Percentiles rank a stretch among this genome's conserved stretches.
These are phyloP conservation scores for Siderastrea radians DNA, from an alignment of 92 coral and sea anemone genomes.

Conservation along the genomic window DNA sequence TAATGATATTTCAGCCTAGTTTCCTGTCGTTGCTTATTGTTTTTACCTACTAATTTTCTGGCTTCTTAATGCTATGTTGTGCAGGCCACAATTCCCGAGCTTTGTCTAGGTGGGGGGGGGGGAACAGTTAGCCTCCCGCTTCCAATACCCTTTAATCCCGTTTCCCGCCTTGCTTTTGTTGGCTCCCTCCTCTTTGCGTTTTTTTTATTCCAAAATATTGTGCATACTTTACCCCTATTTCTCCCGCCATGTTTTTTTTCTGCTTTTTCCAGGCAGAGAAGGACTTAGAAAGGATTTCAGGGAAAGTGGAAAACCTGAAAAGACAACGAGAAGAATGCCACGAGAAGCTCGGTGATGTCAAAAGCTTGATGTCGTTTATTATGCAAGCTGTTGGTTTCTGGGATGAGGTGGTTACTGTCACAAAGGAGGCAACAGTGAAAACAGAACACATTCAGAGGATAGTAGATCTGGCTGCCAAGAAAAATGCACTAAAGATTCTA, in stretches of 20 bases:
- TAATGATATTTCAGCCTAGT: no score
- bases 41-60: no score
- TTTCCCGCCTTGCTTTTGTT: no score
- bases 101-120: no score
- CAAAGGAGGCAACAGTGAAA: conserved; percentile 41
- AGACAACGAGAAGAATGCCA: conserved; percentile 37
- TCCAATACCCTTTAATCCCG: no score
- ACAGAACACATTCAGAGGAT: conserved; percentile 60
- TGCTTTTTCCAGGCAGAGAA: conserved; percentile 19
- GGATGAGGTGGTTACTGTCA: conserved; percentile 34
- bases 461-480: conserved; percentile 52
- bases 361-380: conserved; percentile 32
- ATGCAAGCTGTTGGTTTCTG: conserved; percentile 57
- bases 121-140: no score
- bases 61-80: no score
- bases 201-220: no score
- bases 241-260: background rate
- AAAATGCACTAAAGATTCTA: conserved; percentile 45
- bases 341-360: conserved; percentile 49
- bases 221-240: no score
- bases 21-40: no score
- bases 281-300: background rate
- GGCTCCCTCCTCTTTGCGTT: no score
- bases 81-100: no score
- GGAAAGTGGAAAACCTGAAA: conserved; percentile 18